Base-by-base conservation (phyloP, 2,113 vertebrate species). In the Axis porcinus region DNA sequence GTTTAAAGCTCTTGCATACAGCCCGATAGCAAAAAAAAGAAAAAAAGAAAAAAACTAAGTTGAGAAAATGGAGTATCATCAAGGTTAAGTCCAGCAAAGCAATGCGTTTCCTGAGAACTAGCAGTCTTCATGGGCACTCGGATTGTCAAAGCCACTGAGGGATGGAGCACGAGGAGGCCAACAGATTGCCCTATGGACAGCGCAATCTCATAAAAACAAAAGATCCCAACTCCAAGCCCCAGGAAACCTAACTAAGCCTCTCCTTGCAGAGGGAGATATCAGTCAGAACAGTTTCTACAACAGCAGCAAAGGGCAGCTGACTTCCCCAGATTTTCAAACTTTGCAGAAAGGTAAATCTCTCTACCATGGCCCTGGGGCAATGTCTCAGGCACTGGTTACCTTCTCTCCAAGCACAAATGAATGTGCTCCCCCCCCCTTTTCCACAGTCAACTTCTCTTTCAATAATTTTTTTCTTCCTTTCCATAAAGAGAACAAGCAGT, bases 401-500 rank as follows among this genome's bases (percentile, higher is more conserved):
- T 64, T 95, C 89, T 27, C 28, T 7, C 17, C 19, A 43, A 14
- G 28, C 43, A 95, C 83, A 67, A 95, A 47, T 17, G 81, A 74
- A 52, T 87, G 95, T 45, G 91, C 91, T 6, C 96, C 95, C 92
- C 81, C 40, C 95, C 92, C 81, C 40, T 96, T 95, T 93, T 28
- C 89, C 86, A 74, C n/a, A 91, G 74, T 13, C 93, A 86, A 40
- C 88, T 45, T 95, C 86, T 98, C 93, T 87, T 97, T 86, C 54
- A 60, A 89, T 45, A 60, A 78, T 93, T 85, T 92, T 79, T 96
- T 84, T 93, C 40, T 94, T 96, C 93, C 89, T 92, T 96, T 97
- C 93, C 96, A 95, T 78, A 43, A 92, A 96, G 93, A 93, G 95
- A 98, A 98, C 96, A 96, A 89, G 94, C 97, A 98, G 94, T 76